Conservation (phyloP, 2,113 vertebrate species). For the Chloropsis cyanopogon region DNA sequence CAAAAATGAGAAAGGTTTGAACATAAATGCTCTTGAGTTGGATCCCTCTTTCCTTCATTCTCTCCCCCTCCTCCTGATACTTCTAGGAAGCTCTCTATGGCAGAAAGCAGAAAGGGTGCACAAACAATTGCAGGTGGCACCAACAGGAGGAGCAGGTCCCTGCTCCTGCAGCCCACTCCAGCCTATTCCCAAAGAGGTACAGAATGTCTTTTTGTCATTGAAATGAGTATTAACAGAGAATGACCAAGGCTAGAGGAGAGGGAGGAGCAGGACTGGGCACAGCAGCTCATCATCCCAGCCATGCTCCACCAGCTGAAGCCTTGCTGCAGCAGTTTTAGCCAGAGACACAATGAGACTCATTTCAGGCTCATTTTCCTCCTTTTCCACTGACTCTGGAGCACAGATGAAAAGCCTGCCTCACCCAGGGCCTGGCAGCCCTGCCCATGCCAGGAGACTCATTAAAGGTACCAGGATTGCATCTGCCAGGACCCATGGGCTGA, state of each 20-base stretch:
- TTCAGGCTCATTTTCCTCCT: background rate
- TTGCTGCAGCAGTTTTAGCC: background rate
- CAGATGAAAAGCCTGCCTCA: background rate
- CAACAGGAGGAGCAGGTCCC: background rate
- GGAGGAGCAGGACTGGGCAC: background rate
- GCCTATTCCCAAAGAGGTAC: background rate
- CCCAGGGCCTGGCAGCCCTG: background rate
- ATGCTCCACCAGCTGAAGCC: background rate
- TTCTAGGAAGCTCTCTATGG: background rate
- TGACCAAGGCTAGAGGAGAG: background rate
- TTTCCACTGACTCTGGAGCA: background rate
- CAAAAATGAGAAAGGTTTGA: background rate
- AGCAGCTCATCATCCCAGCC: background rate
- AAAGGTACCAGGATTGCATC: background rate
- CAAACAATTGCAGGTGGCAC: background rate
- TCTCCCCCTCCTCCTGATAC: background rate
- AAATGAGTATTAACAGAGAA: background rate
- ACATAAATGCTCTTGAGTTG: background rate
- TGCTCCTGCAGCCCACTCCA: background rate
- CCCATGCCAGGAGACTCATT: background rate
- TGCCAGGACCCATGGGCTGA: background rate
- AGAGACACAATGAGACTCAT: accelerated
- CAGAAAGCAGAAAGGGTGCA: background rate
- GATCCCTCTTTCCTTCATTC: background rate
- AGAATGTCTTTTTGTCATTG: background rate